Evolutionary conservation across 2,888 invertebrate genomes (phyloP), one percentile per base, ranked within the genome.

Genomic region (Apeira syringaria): DNA sequence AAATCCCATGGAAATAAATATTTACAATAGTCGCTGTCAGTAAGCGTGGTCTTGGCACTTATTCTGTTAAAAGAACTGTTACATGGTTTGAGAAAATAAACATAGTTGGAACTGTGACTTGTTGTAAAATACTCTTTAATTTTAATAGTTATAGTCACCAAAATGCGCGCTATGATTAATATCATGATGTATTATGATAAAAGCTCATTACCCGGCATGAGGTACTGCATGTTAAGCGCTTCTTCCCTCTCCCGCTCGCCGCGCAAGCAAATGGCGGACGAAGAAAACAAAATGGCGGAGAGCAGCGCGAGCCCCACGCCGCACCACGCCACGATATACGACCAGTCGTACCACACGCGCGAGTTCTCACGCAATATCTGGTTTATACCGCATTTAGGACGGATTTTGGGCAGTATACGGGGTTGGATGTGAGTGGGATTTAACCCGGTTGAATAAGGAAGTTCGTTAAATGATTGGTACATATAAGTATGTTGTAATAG

Each of bases 291-390:
- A 83, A 98, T 95, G 90, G 97, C 96, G 70, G 97, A 95, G 83
- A 98, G 91, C 80, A 98, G 93, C 73, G 97, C 94, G 91, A 97
- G 95, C 68, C 95, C 97, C 78, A 98, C 97, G 87, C 98, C 98
- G 90, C 97, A 95, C 98, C 98, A 98, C 85, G 98, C 97, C 80
- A 97, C 94, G 92, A 97, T 95, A 92, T 98, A 98, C 70, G 98
- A 98, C 98, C 98, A 98, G 90, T 97, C 98, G 91, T 98, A 98
- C 91, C 94, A 93, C 76, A 95, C 92, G 91, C 94, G 93, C 65
- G 95, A 93, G 90, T 95, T 94, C 81, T 96, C 95, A 89, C 94
- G 94, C 81, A 97, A 94, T 86, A 96, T 94, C 96, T 96, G 92
- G 83, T 89, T 88, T 86, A 78, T 74, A 72, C 79, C 80, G 64